Conservation (phyloP, 2,888 invertebrate species). For the Laspeyria flexula region DNA sequence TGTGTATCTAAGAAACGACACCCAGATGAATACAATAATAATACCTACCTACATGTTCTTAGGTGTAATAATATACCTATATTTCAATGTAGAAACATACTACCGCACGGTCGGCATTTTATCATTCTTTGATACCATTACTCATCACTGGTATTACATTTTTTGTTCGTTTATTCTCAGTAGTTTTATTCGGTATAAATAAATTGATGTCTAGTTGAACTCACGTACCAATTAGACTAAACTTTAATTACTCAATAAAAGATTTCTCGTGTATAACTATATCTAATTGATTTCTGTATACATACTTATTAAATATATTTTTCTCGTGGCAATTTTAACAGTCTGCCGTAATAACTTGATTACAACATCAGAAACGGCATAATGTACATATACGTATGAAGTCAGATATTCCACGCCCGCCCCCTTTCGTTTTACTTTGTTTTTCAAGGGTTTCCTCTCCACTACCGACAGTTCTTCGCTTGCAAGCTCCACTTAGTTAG, state of each 20-base stretch:
- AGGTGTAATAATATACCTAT: no score
- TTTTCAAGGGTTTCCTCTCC: constrained; percentile 24
- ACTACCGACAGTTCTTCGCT: constrained; percentile 2
- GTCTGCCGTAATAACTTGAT: no score
- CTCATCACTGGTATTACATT: constrained; percentile 41
- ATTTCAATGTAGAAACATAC: constrained; percentile 13
- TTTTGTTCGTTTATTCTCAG: no score
- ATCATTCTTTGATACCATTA: constrained; percentile 40
- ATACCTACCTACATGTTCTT: no score
- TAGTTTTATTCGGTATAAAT: no score
- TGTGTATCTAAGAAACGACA: no score
- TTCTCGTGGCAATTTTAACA: no score
- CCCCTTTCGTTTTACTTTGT: constrained; percentile 16
- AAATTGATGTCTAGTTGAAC: constrained; percentile 16
- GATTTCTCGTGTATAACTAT: constrained; percentile 4
- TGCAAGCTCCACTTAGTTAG: constrained; percentile 13
- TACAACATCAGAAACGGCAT: no score
- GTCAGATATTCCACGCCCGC: constrained; percentile 16
- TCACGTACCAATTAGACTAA: constrained; percentile 17
- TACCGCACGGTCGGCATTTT: constrained; percentile 18
- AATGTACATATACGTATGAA: background rate
- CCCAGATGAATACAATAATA: no score
- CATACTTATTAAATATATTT: background rate
- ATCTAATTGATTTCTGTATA: constrained; percentile 4
- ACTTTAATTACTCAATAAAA: constrained; percentile 12